Conservation (phyloP, 1,140 invertebrate genomes). For the Leptinotarsa lineolata region DNA sequence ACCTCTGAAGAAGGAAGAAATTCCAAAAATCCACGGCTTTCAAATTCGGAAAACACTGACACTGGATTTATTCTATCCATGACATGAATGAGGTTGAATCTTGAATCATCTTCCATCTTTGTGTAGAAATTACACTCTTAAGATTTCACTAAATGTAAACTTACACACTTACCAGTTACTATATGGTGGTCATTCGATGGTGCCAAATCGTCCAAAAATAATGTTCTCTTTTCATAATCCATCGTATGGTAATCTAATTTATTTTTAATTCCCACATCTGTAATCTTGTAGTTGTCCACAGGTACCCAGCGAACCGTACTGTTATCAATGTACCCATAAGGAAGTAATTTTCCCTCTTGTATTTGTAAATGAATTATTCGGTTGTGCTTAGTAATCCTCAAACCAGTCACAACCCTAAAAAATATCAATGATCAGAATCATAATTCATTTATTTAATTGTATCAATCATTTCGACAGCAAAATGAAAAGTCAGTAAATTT, state of each 20-base stretch:
- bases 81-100: too few species aligned
- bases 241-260: constrained; percentile 73
- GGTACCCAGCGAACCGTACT: constrained; percentile 66
- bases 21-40: too few species aligned
- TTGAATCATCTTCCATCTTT: too few species aligned
- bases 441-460: too few species aligned
- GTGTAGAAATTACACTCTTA: too few species aligned
- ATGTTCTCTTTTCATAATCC: constrained; percentile 69
- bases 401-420: constrained; percentile 74
- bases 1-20: too few species aligned
- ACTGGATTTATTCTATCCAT: too few species aligned
- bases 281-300: constrained; percentile 65
- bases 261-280: constrained; percentile 56
- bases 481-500: too few species aligned
- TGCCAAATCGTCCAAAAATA: constrained; percentile 79
- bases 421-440: not conserved
- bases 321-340: constrained; percentile 66
- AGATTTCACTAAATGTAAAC: too few species aligned
- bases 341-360: constrained; percentile 69
- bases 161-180: constrained; percentile 63
- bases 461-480: too few species aligned
- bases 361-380: constrained; percentile 78
- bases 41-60: too few species aligned
- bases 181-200: constrained; percentile 59
- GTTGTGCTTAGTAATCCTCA: constrained; percentile 71